These are phyloP conservation scores for Pristionchus japonicus DNA, from an alignment of 2,888 invertebrate genomes.

Conservation along the genomic window DNA sequence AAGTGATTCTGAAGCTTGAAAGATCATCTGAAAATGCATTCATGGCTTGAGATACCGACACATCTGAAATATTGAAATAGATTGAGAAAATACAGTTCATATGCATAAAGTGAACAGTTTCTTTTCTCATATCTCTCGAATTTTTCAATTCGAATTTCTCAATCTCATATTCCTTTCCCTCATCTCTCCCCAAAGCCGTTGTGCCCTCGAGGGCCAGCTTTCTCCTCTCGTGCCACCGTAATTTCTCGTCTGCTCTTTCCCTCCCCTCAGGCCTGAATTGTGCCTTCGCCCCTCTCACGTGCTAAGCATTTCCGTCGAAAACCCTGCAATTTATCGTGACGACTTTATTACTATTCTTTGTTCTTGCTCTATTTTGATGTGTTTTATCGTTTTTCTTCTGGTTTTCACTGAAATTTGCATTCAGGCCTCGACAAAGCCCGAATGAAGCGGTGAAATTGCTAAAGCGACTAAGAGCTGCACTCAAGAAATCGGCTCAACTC, in stretches of 20 bases:
- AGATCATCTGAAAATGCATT: background rate
- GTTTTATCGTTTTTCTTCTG: background rate
- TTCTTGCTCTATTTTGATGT: background rate
- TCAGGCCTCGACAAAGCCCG: background rate
- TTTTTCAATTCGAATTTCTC: background rate
- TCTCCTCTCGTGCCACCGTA: constrained; percentile 28
- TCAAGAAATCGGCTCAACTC: background rate
- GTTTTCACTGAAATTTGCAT: no score
- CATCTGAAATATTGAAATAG: background rate
- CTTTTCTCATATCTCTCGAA: background rate
- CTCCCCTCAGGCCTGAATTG: background rate
- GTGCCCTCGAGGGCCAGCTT: background rate
- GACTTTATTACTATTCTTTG: background rate
- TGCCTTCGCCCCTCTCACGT: background rate
- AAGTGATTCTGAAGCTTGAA: background rate
- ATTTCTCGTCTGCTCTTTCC: constrained; percentile 10
- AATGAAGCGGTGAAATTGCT: background rate
- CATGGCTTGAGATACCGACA: background rate
- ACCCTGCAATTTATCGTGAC: background rate
- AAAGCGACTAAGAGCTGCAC: background rate
- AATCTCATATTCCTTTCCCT: background rate
- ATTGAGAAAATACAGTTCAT: background rate
- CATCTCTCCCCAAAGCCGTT: background rate
- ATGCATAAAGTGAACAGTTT: background rate
- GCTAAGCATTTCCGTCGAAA: constrained; percentile 13